phyloP scores from a whole-genome alignment of 1,140 invertebrate species.

The Acromyrmex charruanus region DNA sequence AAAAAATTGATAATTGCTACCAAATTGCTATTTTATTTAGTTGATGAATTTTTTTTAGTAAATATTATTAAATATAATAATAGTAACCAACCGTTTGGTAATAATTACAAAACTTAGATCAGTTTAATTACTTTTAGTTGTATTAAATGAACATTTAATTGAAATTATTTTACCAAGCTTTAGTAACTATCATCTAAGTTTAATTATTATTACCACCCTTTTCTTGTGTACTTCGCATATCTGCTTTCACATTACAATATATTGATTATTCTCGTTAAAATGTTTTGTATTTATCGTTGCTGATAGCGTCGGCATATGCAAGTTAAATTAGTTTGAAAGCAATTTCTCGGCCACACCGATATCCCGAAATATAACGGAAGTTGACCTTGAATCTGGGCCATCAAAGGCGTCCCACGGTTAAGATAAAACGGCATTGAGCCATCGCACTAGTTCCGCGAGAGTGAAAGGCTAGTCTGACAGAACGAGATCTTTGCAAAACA shows the following conservation, averaged over 20 bases:
- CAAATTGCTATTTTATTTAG: too few species aligned
- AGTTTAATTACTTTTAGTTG: too few species aligned
- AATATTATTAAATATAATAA: too few species aligned
- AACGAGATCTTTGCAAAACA: constrained; percentile 41
- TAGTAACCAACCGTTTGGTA: too few species aligned
- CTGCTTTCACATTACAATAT: not conserved
- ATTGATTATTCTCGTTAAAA: not conserved
- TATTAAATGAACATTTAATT: too few species aligned
- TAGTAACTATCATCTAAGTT: too few species aligned
- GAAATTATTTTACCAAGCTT: too few species aligned
- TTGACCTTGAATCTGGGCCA: constrained; percentile 51
- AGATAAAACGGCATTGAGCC: constrained; percentile 65
- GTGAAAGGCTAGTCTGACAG: constrained; percentile 71
- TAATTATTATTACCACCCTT: too few species aligned
- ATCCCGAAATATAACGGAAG: constrained; percentile 18
- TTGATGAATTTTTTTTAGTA: too few species aligned
- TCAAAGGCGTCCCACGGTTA: constrained; percentile 68
- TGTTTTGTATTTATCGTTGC: too few species aligned
- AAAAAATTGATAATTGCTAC: too few species aligned
- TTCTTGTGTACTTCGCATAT: not conserved
- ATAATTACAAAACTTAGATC: too few species aligned
- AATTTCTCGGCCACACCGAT: constrained; percentile 5
- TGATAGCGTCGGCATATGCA: not conserved
- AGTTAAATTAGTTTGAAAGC: not conserved
- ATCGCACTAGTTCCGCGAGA: constrained; percentile 44